Evolutionary conservation across 2,113 vertebrate genomes (phyloP).

Genomic region (Pteruthius melanotis): DNA sequence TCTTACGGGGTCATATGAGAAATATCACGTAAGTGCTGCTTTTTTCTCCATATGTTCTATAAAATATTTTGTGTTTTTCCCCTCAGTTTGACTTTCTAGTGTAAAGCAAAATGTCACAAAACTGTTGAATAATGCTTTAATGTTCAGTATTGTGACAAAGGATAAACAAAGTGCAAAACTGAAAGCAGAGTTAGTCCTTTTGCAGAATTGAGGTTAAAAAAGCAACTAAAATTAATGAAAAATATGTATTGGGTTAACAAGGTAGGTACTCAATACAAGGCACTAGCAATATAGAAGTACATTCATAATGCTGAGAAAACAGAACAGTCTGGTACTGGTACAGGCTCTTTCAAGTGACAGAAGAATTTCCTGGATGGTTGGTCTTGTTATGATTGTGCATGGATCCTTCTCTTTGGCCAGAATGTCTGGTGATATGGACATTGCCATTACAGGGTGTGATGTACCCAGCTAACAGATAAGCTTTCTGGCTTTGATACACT

Average conservation of each 20-base stretch:
- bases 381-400: fast-evolving
- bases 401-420: neutral
- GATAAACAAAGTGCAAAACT: neutral
- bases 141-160: neutral
- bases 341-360: neutral
- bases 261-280: neutral
- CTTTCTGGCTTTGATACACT: neutral
- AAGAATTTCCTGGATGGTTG: neutral
- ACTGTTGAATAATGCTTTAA: neutral
- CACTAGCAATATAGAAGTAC: neutral
- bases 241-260: neutral
- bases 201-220: neutral
- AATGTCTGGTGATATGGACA: neutral
- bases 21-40: neutral
- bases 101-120: neutral
- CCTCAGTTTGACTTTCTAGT: neutral
- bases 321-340: neutral
- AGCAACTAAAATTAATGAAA: neutral
- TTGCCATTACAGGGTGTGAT: neutral
- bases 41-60: neutral
- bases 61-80: fast-evolving
- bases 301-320: neutral
- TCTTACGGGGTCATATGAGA: neutral
- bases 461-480: neutral
- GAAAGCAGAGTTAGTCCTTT: neutral